Conservation (phyloP, 2,113 vertebrate species). For the Pan troglodytes region NHGRI_mPanTro3-v2.1_pri NC_086015.1:60232001-60232500, state of each 20-base stretch:
- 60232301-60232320: conserved; percentile 71
- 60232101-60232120: not conserved
- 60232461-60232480: conserved; percentile 39
- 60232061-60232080: not conserved
- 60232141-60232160: not conserved
- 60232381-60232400: conserved; percentile 72
- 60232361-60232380: conserved; percentile 44
- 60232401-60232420: conserved; percentile 66
- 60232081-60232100: not conserved
- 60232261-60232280: conserved; percentile 55
- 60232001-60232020: not conserved
- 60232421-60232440: conserved; percentile 59
- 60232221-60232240: conserved; percentile 19
- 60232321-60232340: conserved; percentile 72
- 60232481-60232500: conserved; percentile 61
- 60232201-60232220: not conserved
- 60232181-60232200: conserved; percentile 12
- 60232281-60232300: conserved; percentile 67
- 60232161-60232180: not conserved
- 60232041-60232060: not conserved
- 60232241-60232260: conserved; percentile 19
- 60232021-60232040: not conserved
- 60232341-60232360: conserved; percentile 59
- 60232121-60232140: not conserved
- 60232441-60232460: conserved; percentile 52